Evolutionary conservation across 2,113 vertebrate species (phyloP).

Genomic region (Tenebrosternarchus preto): DNA sequence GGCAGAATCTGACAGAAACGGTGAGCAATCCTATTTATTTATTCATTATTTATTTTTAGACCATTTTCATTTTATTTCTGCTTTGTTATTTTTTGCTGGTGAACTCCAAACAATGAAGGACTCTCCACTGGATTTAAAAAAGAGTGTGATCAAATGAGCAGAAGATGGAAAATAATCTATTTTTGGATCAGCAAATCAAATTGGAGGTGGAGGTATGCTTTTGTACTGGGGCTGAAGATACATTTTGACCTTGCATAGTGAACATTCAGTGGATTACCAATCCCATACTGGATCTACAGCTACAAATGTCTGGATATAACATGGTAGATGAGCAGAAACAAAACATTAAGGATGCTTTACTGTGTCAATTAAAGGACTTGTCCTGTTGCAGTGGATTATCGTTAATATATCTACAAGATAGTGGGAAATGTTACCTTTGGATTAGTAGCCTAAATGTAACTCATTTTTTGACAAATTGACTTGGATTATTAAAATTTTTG

Average conservation of each 20-base stretch:
- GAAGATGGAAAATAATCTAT: conserved; percentile 55
- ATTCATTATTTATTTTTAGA: conserved; percentile 51
- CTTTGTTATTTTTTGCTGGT: conserved; percentile 69
- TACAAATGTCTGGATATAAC: conserved; percentile 47
- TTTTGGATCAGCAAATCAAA: conserved; percentile 66
- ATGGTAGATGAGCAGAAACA: conserved; percentile 14
- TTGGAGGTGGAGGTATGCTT: conserved; percentile 54
- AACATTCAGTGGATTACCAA: conserved; percentile 48
- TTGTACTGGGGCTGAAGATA: conserved; percentile 60
- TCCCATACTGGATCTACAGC: conserved; percentile 48
- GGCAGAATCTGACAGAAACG: conserved; percentile 64
- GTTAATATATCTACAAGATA: conserved; percentile 23
- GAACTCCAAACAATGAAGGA: conserved; percentile 70
- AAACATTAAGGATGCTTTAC: conserved; percentile 27
- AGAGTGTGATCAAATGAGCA: conserved; percentile 37
- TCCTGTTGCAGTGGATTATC: conserved; percentile 46
- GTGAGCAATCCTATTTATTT: conserved; percentile 72
- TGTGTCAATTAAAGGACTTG: conserved; percentile 18
- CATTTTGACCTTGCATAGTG: conserved; percentile 59
- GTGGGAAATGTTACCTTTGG: conserved; percentile 19
- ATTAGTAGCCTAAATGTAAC: conserved; percentile 41
- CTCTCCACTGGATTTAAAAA: conserved; percentile 42
- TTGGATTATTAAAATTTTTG: conserved; percentile 37
- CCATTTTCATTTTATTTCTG: conserved; percentile 58
- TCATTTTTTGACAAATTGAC: conserved; percentile 19